Percentiles rank a stretch among this genome's conserved stretches.
These are phyloP conservation scores for Euplexia lucipara DNA, from an alignment of 2,888 invertebrate species.

Conservation along the genomic window DNA sequence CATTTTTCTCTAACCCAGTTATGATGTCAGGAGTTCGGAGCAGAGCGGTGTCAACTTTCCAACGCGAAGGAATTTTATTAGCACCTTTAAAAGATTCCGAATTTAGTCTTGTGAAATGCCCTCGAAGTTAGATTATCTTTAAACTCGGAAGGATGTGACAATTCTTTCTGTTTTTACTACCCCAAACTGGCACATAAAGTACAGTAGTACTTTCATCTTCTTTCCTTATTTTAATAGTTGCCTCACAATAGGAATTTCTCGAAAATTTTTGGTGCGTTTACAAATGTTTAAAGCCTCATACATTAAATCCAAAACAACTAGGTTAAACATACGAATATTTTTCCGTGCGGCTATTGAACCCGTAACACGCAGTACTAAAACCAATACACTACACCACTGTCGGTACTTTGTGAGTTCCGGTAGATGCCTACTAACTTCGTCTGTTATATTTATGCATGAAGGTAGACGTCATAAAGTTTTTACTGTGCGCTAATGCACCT, in stretches of 20 bases:
- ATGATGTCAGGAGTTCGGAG: constrained; percentile 74
- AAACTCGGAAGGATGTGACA: constrained; percentile 11
- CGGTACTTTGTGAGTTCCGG: too few relatives aligned
- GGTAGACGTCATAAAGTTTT: constrained; percentile 48
- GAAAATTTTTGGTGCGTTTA: too few relatives aligned
- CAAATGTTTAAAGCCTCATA: too few relatives aligned
- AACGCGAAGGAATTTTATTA: constrained; percentile 77
- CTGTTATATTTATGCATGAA: constrained; percentile 36
- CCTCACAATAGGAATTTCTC: too few relatives aligned
- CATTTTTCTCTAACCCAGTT: constrained; percentile 88
- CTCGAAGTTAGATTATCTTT: constrained; percentile 60
- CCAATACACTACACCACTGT: too few relatives aligned
- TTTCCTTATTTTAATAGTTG: too few relatives aligned
- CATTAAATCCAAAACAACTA: too few relatives aligned
- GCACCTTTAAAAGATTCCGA: constrained; percentile 75
- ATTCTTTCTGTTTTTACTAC: constrained; percentile 30
- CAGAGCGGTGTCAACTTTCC: constrained; percentile 76
- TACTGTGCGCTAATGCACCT: constrained; percentile 58
- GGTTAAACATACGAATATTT: too few relatives aligned
- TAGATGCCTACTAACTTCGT: constrained; percentile 21
- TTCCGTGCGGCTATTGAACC: too few relatives aligned
- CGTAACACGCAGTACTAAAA: too few relatives aligned
- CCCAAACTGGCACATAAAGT: too few relatives aligned
- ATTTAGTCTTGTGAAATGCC: constrained; percentile 72
- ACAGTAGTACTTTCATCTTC: too few relatives aligned